Percentiles rank a stretch among this genome's conserved stretches.
Evolutionary conservation across 2,888 invertebrate species (phyloP).

Genomic region (Cantharis rustica): DNA sequence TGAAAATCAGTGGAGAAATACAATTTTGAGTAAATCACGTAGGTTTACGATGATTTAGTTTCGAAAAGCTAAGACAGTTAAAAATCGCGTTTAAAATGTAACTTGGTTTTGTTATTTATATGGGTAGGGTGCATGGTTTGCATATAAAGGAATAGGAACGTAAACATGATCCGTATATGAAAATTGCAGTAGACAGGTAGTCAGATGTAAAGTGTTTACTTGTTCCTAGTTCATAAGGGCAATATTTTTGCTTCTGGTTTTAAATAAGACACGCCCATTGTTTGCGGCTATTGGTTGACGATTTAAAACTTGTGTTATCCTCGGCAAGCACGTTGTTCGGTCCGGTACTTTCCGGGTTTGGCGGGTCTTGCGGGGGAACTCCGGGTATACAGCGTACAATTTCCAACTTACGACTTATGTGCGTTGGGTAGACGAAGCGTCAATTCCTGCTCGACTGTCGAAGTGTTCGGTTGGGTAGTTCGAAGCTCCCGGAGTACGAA

Average conservation of each 20-base stretch:
- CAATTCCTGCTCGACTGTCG: slow-evolving; percentile 41
- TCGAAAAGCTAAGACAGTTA: not conserved
- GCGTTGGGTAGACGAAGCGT: slow-evolving; percentile 27
- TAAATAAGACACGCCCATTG: slow-evolving; percentile 49
- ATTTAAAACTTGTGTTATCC: slow-evolving; percentile 36
- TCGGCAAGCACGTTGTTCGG: slow-evolving; percentile 30
- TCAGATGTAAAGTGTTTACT: slow-evolving; percentile 29
- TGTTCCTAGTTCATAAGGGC: slow-evolving; percentile 42
- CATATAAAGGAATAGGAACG: slow-evolving; percentile 7
- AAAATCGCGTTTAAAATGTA: not conserved
- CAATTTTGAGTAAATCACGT: not conserved
- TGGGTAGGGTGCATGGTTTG: not conserved
- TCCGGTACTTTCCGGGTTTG: slow-evolving; percentile 30
- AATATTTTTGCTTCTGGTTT: slow-evolving; percentile 51
- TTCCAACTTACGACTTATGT: slow-evolving; percentile 21
- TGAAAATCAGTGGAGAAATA: not conserved
- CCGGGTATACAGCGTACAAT: slow-evolving; percentile 19
- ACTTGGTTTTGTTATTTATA: not conserved
- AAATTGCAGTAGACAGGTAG: slow-evolving; percentile 27
- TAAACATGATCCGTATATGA: slow-evolving; percentile 15
- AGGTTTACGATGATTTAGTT: too few relatives aligned
- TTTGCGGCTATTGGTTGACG: slow-evolving; percentile 43
- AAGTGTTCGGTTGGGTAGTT: slow-evolving; percentile 39
- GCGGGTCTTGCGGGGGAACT: slow-evolving; percentile 36
- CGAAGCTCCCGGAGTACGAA: slow-evolving; percentile 13